Base-by-base conservation (phyloP, 2,888 invertebrate species). In the Drosophila paracracens region DNA sequence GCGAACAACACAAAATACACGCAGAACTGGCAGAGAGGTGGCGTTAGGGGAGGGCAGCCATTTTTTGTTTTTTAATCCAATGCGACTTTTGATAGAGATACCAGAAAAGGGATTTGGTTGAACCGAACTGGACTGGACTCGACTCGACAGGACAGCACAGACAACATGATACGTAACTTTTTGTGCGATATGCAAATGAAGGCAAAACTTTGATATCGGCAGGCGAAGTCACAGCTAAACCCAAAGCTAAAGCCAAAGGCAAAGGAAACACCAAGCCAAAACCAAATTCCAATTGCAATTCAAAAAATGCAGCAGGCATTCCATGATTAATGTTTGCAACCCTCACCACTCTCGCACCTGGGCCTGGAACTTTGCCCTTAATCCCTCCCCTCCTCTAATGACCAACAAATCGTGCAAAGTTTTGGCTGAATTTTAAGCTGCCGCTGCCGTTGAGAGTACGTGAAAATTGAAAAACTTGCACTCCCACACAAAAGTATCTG, bases 131-230 rank as follows among this genome's bases (percentile, higher is more conserved):
- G 21, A 61, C 33, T 40, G 29, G 40, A 60, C 54, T 33, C 56
- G 53, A 56, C 56, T n/a, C 21, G 46, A 18, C n/a, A 36, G 33
- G 27, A 63, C 11, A 58, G 60, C 43, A 56, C 52, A 63, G 71
- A 74, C 56, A 38, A 76, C 82, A 74, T 80, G 82, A 82, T 81
- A 81, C 82, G 79, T 79, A 79, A 82, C 82, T 82, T 82, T 81
- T 84, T 83, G 74, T 76, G 73, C 85, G 85, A 88, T 89, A 88
- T 88, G 89, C 76, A 89, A 88, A 89, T 88, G 83, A 88, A 80
- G 85, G 80, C 56, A 76, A 82, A 70, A 77, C 79, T 79, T 77
- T 81, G 79, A 74, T 81, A 80, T 80, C 77, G 81, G 74, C 79
- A 79, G 74, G 61, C 68, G 52, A 61, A 68, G 66, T 66, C 61